Conservation (phyloP, 1,140 invertebrate genomes). For the Aplysia californica region DNA sequence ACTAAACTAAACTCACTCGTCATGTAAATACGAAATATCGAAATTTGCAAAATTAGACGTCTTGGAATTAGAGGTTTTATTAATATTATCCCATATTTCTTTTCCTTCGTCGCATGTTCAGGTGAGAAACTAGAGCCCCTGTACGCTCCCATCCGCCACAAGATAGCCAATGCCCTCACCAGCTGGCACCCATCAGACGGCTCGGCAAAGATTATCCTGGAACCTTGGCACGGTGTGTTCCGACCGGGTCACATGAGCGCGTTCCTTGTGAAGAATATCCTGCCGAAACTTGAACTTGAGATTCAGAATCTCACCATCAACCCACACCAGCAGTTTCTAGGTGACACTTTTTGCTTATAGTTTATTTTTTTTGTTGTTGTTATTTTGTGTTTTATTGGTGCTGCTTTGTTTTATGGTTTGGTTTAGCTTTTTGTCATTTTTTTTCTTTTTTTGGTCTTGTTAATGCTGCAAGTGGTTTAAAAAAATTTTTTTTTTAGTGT, state of each 20-base stretch:
- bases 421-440: not conserved
- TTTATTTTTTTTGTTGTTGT: not conserved
- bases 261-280: slow-evolving; percentile 89
- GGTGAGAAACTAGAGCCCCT: slow-evolving; percentile 80
- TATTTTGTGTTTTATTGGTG: not conserved
- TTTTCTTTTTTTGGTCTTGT: slow-evolving; percentile 26
- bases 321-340: slow-evolving; percentile 83
- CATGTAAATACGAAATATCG: too few relatives aligned
- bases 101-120: slow-evolving; percentile 37
- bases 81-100: too few relatives aligned
- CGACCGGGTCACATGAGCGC: slow-evolving; percentile 83
- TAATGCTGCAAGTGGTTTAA: too few relatives aligned
- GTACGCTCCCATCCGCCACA: slow-evolving; percentile 88
- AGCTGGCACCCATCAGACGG: slow-evolving; percentile 89
- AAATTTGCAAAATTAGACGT: too few relatives aligned
- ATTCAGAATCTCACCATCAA: slow-evolving; percentile 82
- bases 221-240: slow-evolving; percentile 92
- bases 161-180: slow-evolving; percentile 86
- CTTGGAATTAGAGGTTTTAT: too few relatives aligned
- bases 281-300: slow-evolving; percentile 78
- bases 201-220: slow-evolving; percentile 91
- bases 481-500: too few relatives aligned
- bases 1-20: too few relatives aligned
- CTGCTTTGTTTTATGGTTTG: not conserved
- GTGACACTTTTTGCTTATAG: slow-evolving; percentile 44